phyloP scores from a whole-genome alignment of 2,113 vertebrate genomes.

The Pithys albifrons region DNA sequence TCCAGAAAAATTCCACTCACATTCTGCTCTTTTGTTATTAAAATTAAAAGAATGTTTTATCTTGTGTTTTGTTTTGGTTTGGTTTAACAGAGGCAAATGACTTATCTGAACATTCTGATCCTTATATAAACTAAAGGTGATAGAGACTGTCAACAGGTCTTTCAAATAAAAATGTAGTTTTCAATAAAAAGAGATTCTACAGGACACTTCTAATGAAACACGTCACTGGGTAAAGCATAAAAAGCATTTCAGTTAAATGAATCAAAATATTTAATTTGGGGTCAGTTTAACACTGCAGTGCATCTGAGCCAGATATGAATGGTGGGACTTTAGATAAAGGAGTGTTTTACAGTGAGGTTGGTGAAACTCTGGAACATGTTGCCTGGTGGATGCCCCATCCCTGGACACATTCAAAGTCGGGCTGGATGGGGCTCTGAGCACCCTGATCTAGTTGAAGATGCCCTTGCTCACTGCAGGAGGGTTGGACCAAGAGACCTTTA shows the following conservation, averaged over 20 bases:
- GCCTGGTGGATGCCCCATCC: neutral
- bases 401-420: neutral
- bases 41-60: neutral
- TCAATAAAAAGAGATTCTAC: neutral
- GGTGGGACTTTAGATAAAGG: neutral
- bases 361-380: neutral
- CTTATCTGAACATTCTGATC: neutral
- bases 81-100: neutral
- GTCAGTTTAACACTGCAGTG: neutral
- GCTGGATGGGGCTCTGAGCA: neutral
- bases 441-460: neutral
- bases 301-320: neutral
- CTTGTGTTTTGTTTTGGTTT: neutral
- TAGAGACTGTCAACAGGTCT: neutral
- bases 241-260: neutral
- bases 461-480: neutral
- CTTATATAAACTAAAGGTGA: neutral
- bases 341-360: neutral
- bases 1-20: neutral
- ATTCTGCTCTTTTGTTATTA: neutral
- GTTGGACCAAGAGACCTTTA: neutral
- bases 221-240: neutral
- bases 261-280: neutral
- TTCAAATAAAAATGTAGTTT: neutral
- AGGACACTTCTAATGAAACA: neutral